Evolutionary conservation across 2,888 invertebrate species (phyloP).

Genomic region (Rhodophaea formosa): DNA sequence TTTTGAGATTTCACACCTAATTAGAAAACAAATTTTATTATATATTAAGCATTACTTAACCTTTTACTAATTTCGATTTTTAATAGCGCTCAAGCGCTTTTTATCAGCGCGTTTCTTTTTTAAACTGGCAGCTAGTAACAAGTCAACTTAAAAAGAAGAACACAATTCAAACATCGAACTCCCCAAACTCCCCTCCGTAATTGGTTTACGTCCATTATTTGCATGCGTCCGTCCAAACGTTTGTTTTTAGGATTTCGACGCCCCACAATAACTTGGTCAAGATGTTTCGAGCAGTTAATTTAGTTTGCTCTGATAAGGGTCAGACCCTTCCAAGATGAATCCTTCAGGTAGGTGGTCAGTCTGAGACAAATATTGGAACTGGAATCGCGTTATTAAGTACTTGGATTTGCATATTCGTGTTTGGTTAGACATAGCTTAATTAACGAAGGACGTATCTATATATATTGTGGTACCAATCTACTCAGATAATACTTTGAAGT

Average conservation of each 20-base stretch:
- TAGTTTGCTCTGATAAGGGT: constrained; percentile 78
- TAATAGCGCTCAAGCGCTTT: too few relatives aligned
- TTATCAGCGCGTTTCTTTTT: too few relatives aligned
- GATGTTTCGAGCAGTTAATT: constrained; percentile 78
- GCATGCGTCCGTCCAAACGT: constrained; percentile 55
- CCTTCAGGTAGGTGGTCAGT: constrained; percentile 68
- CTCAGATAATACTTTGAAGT: too few relatives aligned
- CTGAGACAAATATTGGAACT: constrained; percentile 64
- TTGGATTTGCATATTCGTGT: constrained; percentile 21
- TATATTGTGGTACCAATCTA: too few relatives aligned
- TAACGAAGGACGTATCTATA: not conserved
- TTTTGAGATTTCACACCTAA: too few relatives aligned
- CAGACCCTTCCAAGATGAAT: constrained; percentile 54
- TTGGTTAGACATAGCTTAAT: constrained; percentile 6
- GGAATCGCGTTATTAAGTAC: constrained; percentile 30
- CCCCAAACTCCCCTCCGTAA: constrained; percentile 35
- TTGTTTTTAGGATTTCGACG: constrained; percentile 72
- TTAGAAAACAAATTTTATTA: too few relatives aligned
- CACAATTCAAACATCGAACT: constrained; percentile 10
- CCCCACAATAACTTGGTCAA: constrained; percentile 76
- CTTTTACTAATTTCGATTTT: too few relatives aligned
- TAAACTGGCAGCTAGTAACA: not conserved
- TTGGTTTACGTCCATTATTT: constrained; percentile 59
- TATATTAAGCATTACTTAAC: too few relatives aligned
- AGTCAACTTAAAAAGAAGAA: not conserved